Percentiles rank a stretch among this genome's conserved stretches.
phyloP scores from a whole-genome alignment of 2,113 vertebrate species.

The Podarcis cretensis region DNA sequence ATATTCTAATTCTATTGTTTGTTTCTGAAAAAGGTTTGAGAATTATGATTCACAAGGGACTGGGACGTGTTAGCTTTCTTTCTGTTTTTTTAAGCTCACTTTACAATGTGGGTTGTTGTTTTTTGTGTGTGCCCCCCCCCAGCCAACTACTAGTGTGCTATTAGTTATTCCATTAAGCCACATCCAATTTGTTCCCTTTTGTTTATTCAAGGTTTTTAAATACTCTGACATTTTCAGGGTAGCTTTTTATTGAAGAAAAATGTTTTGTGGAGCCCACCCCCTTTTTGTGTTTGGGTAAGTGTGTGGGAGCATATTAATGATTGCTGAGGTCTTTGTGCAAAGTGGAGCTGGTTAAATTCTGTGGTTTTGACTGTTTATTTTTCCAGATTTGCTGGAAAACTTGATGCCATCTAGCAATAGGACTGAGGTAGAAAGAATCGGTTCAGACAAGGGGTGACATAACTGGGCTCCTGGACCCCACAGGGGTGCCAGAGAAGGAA shows the following conservation, averaged over 20 bases:
- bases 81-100: slow-evolving; percentile 64
- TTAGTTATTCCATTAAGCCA: slow-evolving; percentile 61
- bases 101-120: slow-evolving; percentile 37
- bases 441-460: too few relatives aligned
- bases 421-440: too few relatives aligned
- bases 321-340: neutral
- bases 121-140: slow-evolving; percentile 21
- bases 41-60: slow-evolving; percentile 63
- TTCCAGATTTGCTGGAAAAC: neutral
- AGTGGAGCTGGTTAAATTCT: neutral
- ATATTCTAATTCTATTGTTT: slow-evolving; percentile 66
- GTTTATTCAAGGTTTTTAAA: slow-evolving; percentile 38
- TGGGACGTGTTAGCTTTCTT: slow-evolving; percentile 59
- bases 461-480: too few relatives aligned
- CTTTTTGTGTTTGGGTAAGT: neutral
- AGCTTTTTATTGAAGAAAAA: neutral
- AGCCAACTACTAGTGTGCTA: slow-evolving; percentile 57
- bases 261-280: neutral
- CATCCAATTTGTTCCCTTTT: slow-evolving; percentile 45
- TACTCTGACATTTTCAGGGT: neutral
- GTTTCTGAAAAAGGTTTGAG: slow-evolving; percentile 68
- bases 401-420: neutral
- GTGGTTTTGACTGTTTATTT: neutral
- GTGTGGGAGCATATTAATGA: accelerated
- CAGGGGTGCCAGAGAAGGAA: too few relatives aligned